Evolutionary conservation across 2,888 invertebrate species (phyloP), one percentile per base, ranked within the genome.

Genomic region (Fragum whitleyi): DNA sequence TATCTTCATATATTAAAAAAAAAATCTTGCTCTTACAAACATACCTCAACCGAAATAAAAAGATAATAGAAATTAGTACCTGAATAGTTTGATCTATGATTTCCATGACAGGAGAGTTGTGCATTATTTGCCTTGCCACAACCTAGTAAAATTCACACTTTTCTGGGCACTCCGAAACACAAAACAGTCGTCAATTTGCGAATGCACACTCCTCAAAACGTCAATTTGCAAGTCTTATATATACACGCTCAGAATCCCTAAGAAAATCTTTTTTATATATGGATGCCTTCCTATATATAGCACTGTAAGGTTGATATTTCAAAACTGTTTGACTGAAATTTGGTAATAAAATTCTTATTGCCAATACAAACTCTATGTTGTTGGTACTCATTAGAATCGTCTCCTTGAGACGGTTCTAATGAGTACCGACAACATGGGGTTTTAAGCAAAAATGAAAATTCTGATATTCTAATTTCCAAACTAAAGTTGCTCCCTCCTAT

Each of bases 71-170:
- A n/a, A 6, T 36, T 36, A 36, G 5, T 77, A 83, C 83, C 83
- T 79, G 79, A 23, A 83, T 83, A 9, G 83, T 83, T 61, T 83
- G 83, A 61, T 83, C 83, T 36, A 83, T 83, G 29, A 83, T 83
- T 42, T 83, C 83, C 83, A 83, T 83, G 7, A 83, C 61, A 53
- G 74, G 77, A n/a, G 68, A 74, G 23, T 67, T 74, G 11, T 68
- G 51, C 77, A 83, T 55, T 74, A 79, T 71, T 39, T 32, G 57
- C 47, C 19, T 32, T 36, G 29, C 47, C 67, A 74, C 39, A 47
- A 65, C 19, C 36, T 62, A 32, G 47, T 21, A 74, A 61, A 65
- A 65, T 74, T 74, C 74, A 65, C 62, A 74, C 71, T 71, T 65
- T 65, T 26, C 61, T 47, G 47, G 32, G 32, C 59, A 59, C 59